These are phyloP conservation scores for Chaetura pelagica DNA, from an alignment of 2,113 vertebrate species.

Conservation along the genomic window DNA sequence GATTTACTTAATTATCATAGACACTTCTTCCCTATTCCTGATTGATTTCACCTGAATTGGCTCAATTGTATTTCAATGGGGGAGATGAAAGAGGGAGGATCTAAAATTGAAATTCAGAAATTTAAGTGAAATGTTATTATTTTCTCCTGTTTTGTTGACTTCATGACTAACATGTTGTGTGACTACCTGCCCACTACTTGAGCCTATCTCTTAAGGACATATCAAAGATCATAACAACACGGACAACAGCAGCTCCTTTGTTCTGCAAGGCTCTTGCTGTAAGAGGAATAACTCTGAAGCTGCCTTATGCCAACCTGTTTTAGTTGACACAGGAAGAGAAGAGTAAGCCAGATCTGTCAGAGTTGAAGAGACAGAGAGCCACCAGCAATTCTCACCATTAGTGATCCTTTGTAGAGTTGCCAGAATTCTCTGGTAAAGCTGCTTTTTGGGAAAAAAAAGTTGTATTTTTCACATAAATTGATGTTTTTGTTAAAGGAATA, in stretches of 20 bases:
- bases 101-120: not conserved
- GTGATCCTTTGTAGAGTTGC: conserved; percentile 4
- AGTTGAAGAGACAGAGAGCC: conserved; percentile 50
- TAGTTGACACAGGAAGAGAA: conserved; percentile 46
- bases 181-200: not conserved
- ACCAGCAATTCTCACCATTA: conserved; percentile 58
- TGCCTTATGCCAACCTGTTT: conserved; percentile 59
- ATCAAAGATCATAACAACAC: not conserved
- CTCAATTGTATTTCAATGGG: not conserved
- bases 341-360: conserved; percentile 63
- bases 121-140: not conserved
- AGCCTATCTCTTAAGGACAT: not conserved
- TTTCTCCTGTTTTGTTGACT: not conserved
- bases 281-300: conserved; percentile 30
- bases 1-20: not conserved
- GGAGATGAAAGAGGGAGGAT: rapidly evolving
- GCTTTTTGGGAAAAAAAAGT: not conserved
- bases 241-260: conserved; percentile 35
- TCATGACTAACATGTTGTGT: rapidly evolving
- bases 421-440: conserved; percentile 28
- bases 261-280: conserved; percentile 28
- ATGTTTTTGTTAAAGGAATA: not conserved
- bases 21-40: not conserved
- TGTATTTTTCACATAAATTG: not conserved
- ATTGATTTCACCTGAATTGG: conserved; percentile 11